Base-by-base conservation (phyloP, 2,888 invertebrate species). In the Hololepta plana region DNA sequence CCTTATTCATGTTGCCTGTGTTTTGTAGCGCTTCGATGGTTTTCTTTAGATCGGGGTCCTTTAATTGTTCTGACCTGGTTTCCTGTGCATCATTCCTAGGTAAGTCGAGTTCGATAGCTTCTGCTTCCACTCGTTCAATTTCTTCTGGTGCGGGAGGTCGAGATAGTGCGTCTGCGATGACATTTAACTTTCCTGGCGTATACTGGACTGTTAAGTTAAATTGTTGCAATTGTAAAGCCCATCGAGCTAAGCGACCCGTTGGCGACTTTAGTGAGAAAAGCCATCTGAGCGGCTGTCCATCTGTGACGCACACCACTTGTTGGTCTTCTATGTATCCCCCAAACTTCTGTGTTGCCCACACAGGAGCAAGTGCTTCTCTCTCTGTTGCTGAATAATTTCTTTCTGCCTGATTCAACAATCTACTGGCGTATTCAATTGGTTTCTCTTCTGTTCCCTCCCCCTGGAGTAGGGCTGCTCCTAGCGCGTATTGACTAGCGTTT, bases 231-330 rank as follows among this genome's bases (percentile, higher is more conserved):
- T 38, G 32, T 9, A 57, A 24, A 1, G 48, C 47, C 58, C 57
- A 60, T 20, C 56, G 35, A 1, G 45, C 47, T 0, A 60, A 32
- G 12, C 55, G 33, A 7, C 52, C 52, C 5, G 43, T 42, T 1
- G 49, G 48, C 5, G 54, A 43, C 30, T 51, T 51, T 4, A 52
- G 21, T 1, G 38, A 35, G 32, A 49, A 34, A 4, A 60, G 32
- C 49, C 52, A 59, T 41, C 52, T 48, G 15, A 61, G 36, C 0
- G 57, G 48, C 31, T 51, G 46, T 25, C 57, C 57, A 28, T 59
- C 58, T 0, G 52, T 55, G 3, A 42, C 31, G 0, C 57, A 39
- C 1, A 32, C 37, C 12, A 55, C 47, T 2, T 38, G 27, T 3
- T 39, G 16, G 1, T 47, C 47, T 23, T 49, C 47, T 1, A 57